These are phyloP conservation scores for Gyps fulvus DNA, from an alignment of 2,113 vertebrate genomes.

Conservation along the genomic window DNA sequence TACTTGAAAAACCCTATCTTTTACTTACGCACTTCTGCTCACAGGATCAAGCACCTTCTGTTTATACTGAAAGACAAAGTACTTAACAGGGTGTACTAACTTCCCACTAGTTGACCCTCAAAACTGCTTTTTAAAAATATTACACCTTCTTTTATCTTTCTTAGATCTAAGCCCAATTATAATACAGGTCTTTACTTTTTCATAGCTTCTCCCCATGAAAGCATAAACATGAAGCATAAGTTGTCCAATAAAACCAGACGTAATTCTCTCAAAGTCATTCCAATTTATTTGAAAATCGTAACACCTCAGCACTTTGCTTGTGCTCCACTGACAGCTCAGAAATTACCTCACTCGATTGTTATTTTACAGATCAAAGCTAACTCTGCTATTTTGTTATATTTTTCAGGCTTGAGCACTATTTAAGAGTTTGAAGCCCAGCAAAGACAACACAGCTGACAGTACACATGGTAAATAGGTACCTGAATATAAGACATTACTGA, in stretches of 20 bases:
- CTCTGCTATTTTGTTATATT: background rate
- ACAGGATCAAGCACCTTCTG: background rate
- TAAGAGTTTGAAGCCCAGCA: background rate
- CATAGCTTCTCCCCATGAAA: background rate
- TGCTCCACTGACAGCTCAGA: background rate
- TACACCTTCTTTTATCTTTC: background rate
- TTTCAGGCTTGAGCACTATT: background rate
- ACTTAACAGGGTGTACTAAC: fast-evolving
- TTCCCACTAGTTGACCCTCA: background rate
- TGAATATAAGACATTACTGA: background rate
- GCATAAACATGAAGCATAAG: background rate
- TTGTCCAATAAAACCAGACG: background rate
- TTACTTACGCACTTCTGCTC: background rate
- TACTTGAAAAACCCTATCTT: background rate
- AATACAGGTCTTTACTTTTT: background rate
- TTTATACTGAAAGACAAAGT: background rate
- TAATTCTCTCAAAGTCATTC: background rate
- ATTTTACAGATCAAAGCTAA: background rate
- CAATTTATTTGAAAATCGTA: background rate
- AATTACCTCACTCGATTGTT: background rate
- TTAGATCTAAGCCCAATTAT: background rate
- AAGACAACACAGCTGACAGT: background rate
- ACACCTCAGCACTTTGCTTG: background rate
- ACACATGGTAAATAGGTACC: background rate
- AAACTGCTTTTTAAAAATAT: background rate